Evolutionary conservation across 2,113 vertebrate genomes (phyloP).

Genomic region (Oostethus manadensis): DNA sequence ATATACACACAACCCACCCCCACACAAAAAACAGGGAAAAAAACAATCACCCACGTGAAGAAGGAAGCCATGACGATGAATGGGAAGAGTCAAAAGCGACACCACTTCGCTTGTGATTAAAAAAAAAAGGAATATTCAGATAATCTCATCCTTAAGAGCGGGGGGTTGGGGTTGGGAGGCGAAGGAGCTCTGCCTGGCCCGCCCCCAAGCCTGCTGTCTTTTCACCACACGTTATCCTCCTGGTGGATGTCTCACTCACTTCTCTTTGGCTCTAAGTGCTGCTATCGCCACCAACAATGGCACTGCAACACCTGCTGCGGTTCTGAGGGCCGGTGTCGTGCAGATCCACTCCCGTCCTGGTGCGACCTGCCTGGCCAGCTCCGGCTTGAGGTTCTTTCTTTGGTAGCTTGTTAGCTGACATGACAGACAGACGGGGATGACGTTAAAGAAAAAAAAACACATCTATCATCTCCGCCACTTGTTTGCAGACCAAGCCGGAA

Average conservation of each 20-base stretch:
- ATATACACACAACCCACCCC: constrained; percentile 18
- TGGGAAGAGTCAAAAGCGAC: constrained; percentile 41
- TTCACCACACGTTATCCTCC: constrained; percentile 50
- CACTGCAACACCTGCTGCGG: constrained; percentile 82
- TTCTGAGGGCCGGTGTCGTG: constrained; percentile 80
- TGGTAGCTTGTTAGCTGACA: constrained; percentile 90
- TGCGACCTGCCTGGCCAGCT: constrained; percentile 76
- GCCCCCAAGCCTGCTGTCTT: constrained; percentile 38
- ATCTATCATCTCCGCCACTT: no score
- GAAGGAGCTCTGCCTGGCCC: constrained; percentile 51
- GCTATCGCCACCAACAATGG: constrained; percentile 58
- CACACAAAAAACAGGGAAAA: constrained; percentile 45
- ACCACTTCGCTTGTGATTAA: constrained; percentile 81
- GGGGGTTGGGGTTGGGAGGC: constrained; percentile 37
- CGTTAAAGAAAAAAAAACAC: background rate
- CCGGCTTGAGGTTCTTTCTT: constrained; percentile 85
- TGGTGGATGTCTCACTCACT: constrained; percentile 49
- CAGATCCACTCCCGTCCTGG: constrained; percentile 84
- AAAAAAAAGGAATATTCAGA: constrained; percentile 57
- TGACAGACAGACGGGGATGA: background rate
- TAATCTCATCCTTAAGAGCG: constrained; percentile 56
- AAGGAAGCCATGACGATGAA: constrained; percentile 42
- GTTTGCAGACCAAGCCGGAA: no score
- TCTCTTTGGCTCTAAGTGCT: constrained; percentile 68
- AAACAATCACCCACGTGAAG: constrained; percentile 73